Base-by-base conservation (phyloP, 2,888 invertebrate genomes). In the Apodemia zela region DNA sequence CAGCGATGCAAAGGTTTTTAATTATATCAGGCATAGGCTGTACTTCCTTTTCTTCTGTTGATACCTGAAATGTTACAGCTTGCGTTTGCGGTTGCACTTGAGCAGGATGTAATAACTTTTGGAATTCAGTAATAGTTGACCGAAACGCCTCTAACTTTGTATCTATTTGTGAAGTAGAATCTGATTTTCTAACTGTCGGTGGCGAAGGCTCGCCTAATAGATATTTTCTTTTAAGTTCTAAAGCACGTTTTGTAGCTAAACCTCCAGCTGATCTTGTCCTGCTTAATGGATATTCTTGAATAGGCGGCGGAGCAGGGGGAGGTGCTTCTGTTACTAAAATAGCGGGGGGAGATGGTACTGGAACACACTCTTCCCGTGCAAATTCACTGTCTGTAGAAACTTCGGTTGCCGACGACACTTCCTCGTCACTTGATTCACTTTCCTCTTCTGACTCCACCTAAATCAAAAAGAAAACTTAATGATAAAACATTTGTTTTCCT, bases 301-400 rank as follows among this genome's bases (percentile, higher is more conserved):
- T 72, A 25, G 75, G 74, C 25, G 75, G 68, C 90, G 68, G 93
- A 79, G 96, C 95, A 71, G 96, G 96, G 85, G 97, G 97, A 13
- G 97, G 96, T 67, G 95, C 94, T 73, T 95, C 95, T 65, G 95
- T 94, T 69, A 95, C 95, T 17, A 95, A 93, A 65, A 97, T 96
- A 70, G 95, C 94, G 13, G 97, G 97, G 33, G 95, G 94, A 69
- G 95, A 94, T 62, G 95, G 94, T 0, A 94, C 94, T 25, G 95
- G 95, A 0, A 93, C 94, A 54, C 90, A 84, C 63, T 95, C 95
- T 76, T 97, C 97, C 69, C 96, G 95, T 70, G 97, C 97, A 78
- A 98, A 97, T 87, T 98, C 97, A 33, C 97, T 97, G 87, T 98
- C 97, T 0, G 97, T 97, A 60, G 97, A 97, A 73, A 97, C 97